These are phyloP conservation scores for Falco rusticolus DNA, from an alignment of 2,797 vertebrate genomes.

Conservation along the genomic window DNA sequence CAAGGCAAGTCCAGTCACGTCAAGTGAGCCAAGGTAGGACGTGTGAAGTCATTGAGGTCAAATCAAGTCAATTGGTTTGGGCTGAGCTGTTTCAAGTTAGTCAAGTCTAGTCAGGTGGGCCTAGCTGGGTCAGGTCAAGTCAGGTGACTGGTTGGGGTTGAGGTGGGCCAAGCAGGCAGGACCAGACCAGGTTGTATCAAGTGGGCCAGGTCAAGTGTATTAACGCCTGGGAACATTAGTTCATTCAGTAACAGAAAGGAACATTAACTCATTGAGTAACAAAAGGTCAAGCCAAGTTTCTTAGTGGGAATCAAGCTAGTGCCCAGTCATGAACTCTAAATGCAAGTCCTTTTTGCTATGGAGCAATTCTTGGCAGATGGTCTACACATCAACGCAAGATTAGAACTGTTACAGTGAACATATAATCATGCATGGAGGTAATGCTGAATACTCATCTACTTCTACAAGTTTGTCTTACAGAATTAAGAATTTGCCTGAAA, in stretches of 20 bases:
- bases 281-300: background rate
- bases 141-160: background rate
- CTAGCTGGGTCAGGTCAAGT: background rate
- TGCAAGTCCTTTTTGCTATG: background rate
- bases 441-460: background rate
- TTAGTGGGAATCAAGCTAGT: background rate
- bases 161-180: background rate
- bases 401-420: background rate
- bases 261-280: background rate
- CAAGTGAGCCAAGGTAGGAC: background rate
- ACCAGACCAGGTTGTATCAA: background rate
- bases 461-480: background rate
- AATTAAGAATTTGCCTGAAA: background rate
- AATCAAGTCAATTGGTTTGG: background rate
- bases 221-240: background rate
- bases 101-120: background rate
- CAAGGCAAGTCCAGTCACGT: background rate
- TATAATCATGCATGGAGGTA: background rate
- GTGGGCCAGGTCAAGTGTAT: background rate
- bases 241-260: background rate
- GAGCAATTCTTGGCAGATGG: background rate
- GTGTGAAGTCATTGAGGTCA: background rate
- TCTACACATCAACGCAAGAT: background rate
- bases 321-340: background rate
- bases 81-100: background rate